Conservation (phyloP, 2,888 invertebrate genomes). For the Pimpla rufipes region DNA sequence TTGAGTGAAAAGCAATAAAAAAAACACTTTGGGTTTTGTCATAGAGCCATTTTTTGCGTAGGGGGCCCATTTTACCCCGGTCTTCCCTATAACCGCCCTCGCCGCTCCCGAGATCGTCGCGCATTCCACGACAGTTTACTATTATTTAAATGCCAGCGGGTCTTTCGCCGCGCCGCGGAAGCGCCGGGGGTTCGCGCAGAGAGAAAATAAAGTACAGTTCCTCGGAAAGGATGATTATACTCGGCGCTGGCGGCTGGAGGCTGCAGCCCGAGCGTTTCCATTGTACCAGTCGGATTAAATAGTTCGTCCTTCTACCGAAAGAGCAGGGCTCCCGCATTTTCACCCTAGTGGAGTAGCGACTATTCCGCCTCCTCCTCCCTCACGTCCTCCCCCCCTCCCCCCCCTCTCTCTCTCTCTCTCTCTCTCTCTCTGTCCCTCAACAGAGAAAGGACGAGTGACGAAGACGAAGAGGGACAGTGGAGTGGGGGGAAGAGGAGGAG, state of each 20-base stretch:
- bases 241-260: constrained; percentile 15
- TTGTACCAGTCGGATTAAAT: constrained; percentile 60
- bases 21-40: no score
- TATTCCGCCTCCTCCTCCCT: no score
- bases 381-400: no score
- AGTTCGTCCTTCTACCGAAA: constrained; percentile 46
- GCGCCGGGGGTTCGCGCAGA: neutral
- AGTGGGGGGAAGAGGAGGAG: constrained; percentile 31
- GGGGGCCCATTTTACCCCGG: no score
- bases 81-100: no score
- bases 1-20: no score
- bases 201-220: constrained; percentile 53
- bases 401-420: no score
- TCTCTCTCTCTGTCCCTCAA: no score
- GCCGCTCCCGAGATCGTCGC: neutral
- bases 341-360: neutral
- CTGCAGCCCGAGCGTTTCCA: constrained; percentile 27
- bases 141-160: constrained; percentile 44
- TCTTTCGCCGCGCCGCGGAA: neutral
- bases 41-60: no score
- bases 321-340: constrained; percentile 43
- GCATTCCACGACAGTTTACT: constrained; percentile 33
- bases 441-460: neutral
- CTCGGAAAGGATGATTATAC: constrained; percentile 56
- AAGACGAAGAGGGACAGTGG: constrained; percentile 34